Base-by-base conservation (phyloP, 1,140 invertebrate species). In the Homalodisca vitripennis region DNA sequence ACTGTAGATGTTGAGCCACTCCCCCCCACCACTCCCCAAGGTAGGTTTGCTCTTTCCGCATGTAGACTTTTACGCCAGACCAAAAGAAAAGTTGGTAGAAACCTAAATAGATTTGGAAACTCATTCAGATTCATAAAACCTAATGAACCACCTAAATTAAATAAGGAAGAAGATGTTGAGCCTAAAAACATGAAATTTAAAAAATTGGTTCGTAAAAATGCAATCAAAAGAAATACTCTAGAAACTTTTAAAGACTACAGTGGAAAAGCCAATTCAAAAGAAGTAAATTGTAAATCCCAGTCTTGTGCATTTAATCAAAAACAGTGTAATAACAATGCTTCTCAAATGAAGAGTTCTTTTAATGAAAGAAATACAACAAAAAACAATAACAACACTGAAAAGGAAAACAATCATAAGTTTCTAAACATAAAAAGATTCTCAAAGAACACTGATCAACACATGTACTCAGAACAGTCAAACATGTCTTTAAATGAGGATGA, bases 21-120 rank as follows among this genome's bases (percentile, higher is more conserved):
- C 22, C 63, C 63, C 32, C 34, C 63, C 24, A 10, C 34, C 32
- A 20, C 14, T 66, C 32, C 41, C 26, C 32, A 31, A 66, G 63
- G 63, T 66, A 66, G 63, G 63, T 66, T 66, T 31, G 32, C 63
- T 24, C 27, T 27, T 24, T 66, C 63, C 24, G 32, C 63, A 2
- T 66, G 20, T 47, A 66, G 63, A 47, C 32, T 66, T 6, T 47
- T 66, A 3, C 17, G 41, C 3, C 34, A 66, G 26, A 66, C 63
- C 32, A 66, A 47, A 22, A 60, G 31, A 66, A 66, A 31, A 46
- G 31, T 66, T 46, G 55, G 55, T 60, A 60, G 14, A 24, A 60
- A 60, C 24, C 55, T 60, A 10, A 60, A 60, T n/a, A 60, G 24
- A 60, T 60, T 60, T 29, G 55, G 55, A 27, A 60, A 60, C 55